Conservation (phyloP, 2,113 vertebrate species). For the Passer domesticus region DNA sequence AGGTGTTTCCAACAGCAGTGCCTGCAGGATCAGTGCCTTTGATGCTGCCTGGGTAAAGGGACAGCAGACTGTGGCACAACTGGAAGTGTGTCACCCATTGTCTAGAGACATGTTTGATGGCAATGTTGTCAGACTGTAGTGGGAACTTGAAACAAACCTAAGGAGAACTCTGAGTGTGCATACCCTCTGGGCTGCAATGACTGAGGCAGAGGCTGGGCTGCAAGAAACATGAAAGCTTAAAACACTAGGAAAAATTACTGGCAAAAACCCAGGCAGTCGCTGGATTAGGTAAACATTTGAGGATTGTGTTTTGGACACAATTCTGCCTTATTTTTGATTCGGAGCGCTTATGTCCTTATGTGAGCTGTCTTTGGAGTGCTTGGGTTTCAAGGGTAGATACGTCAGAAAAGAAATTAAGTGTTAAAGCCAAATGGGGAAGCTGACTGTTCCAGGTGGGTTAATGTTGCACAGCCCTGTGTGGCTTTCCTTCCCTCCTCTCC, state of each 20-base stretch:
- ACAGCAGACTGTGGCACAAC: not conserved
- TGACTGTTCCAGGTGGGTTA: not conserved
- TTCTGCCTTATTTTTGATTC: not conserved
- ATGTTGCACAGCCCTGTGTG: not conserved
- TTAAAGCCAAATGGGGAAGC: not conserved
- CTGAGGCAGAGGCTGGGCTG: not conserved
- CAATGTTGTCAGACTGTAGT: not conserved
- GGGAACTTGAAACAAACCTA: not conserved
- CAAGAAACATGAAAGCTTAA: not conserved
- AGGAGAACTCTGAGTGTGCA: rapidly evolving
- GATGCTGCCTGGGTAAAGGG: not conserved
- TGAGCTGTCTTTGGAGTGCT: not conserved
- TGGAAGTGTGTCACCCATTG: not conserved
- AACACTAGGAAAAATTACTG: not conserved
- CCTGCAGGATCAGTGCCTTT: not conserved
- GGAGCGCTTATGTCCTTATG: not conserved
- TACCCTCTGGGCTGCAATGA: not conserved
- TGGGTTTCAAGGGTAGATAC: not conserved
- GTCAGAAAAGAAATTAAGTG: not conserved
- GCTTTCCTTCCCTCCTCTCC: not conserved
- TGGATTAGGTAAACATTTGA: not conserved
- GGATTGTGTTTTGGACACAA: not conserved
- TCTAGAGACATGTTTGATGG: not conserved
- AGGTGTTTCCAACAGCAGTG: too few species aligned
- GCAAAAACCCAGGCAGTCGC: rapidly evolving